Evolutionary conservation across 2,797 vertebrate species (phyloP), one percentile per base, ranked within the genome.

Genomic region (Siniperca scherzeri): DNA sequence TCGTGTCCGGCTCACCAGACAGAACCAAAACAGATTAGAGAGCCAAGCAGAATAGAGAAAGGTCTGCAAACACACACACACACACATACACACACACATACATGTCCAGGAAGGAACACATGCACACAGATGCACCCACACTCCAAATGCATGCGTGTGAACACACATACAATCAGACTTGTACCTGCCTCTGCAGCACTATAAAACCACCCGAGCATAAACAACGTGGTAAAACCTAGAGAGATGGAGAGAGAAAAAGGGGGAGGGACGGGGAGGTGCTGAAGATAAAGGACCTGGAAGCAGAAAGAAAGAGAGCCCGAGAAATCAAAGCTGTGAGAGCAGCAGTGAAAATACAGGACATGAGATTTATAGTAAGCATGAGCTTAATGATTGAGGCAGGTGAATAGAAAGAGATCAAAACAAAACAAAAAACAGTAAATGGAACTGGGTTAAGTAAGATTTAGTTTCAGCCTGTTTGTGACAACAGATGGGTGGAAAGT

Each of bases 21-120:
- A 92, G 92, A 94, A 92, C 92, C 92, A 94, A 95, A 95, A 93
- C 93, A 94, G 93, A 95, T 96, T 96, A 95, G 89, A 88, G 90
- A 77, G 85, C 74, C 59, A 62, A 53, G 88, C 71, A 81, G 84
- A 89, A 83, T 74, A 69, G 86, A 78, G 78, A 88, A 87, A 86
- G 88, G 83, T 85, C 88, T 91, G 72, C 85, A 84, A 61, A 90
- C 88, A 83, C 80, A 85, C 74, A 44, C 61, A 66, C 27, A 76
- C 71, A 71, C 14, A 44, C 27, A 40, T 27, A 44, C 22, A 62
- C 60, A 70, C 21, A 74, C 53, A 73, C 10, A 38, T 7, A 16
- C 30, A 70, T 77, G 70, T 77, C 38, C 46, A 75, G 33, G 19
- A 55, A 75, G 33, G 19, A 55, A 68, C 40, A 74, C 68, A 75